Percentiles rank a stretch among this genome's conserved stretches.
Conservation (phyloP, 2,888 invertebrate species). For the Metalampra italica region DNA sequence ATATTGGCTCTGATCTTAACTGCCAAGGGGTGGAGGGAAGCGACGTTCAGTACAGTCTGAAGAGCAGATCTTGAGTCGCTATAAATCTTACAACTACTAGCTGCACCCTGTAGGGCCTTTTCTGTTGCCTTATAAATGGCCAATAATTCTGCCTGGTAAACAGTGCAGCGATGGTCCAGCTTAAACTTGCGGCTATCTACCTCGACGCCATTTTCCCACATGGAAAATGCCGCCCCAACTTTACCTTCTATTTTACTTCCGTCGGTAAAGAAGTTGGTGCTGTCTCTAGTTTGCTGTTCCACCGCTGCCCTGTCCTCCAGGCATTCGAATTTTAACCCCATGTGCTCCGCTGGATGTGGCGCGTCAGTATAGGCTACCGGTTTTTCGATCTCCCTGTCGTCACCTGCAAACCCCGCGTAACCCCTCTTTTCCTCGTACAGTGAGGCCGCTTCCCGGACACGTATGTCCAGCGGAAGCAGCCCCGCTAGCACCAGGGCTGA, state of each 20-base stretch:
- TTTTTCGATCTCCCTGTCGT: conserved; percentile 6
- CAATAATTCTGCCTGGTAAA: background rate
- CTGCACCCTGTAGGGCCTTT: too few species aligned
- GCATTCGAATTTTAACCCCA: background rate
- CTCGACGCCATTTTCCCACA: background rate
- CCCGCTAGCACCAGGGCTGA: background rate
- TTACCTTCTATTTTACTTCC: background rate
- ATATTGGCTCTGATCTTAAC: too few species aligned
- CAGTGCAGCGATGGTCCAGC: background rate
- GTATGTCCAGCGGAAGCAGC: conserved; percentile 5
- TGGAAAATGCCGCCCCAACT: background rate
- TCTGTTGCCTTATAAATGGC: background rate
- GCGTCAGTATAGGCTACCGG: background rate
- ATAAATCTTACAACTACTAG: too few species aligned
- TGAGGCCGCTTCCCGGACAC: conserved; percentile 2
- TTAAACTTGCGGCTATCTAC: too few species aligned
- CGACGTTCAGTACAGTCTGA: too few species aligned
- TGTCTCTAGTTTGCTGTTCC: too few species aligned
- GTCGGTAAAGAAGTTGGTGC: background rate
- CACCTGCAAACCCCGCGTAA: background rate
- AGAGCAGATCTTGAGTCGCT: too few species aligned
- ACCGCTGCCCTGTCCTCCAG: background rate
- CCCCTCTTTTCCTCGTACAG: conserved; percentile 10
- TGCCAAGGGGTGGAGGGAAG: too few species aligned
- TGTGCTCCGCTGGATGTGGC: conserved; percentile 6